phyloP scores from a whole-genome alignment of 92 coral and sea anemone species.

The Paragorgia papillata region DNA sequence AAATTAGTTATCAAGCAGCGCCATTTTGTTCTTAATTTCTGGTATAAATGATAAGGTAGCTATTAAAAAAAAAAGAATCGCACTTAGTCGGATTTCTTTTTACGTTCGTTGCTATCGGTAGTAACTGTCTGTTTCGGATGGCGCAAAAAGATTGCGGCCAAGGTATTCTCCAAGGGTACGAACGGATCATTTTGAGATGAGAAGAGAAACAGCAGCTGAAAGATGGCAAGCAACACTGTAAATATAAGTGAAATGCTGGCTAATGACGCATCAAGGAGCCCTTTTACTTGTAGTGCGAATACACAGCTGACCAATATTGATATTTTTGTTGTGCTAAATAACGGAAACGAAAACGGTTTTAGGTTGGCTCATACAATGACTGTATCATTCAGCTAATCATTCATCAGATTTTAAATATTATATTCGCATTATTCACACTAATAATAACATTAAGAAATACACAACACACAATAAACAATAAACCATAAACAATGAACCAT shows the following conservation, averaged over 20 bases:
- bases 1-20: too few relatives aligned
- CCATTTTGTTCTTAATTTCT: too few relatives aligned
- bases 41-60: too few relatives aligned
- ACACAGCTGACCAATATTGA: slow-evolving; percentile 10
- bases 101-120: slow-evolving; percentile 17
- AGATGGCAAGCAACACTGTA: slow-evolving; percentile 18
- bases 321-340: slow-evolving; percentile 26
- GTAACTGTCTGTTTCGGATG: slow-evolving; percentile 15
- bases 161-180: slow-evolving; percentile 15
- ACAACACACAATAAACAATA: too few relatives aligned
- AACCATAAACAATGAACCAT: too few relatives aligned
- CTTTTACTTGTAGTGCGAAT: slow-evolving; percentile 35
- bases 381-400: too few relatives aligned
- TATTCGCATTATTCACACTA: too few relatives aligned
- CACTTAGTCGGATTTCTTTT: slow-evolving; percentile 24
- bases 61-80: too few relatives aligned
- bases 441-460: too few relatives aligned
- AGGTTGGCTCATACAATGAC: too few relatives aligned
- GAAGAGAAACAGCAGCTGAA: slow-evolving; percentile 29
- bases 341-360: neutral
- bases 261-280: slow-evolving; percentile 5
- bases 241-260: slow-evolving; percentile 28
- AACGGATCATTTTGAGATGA: slow-evolving; percentile 30
- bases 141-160: slow-evolving; percentile 31
- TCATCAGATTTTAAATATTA: too few relatives aligned